Conservation (phyloP, 1,140 invertebrate species). For the Lamellibrachia luymesi region DNA sequence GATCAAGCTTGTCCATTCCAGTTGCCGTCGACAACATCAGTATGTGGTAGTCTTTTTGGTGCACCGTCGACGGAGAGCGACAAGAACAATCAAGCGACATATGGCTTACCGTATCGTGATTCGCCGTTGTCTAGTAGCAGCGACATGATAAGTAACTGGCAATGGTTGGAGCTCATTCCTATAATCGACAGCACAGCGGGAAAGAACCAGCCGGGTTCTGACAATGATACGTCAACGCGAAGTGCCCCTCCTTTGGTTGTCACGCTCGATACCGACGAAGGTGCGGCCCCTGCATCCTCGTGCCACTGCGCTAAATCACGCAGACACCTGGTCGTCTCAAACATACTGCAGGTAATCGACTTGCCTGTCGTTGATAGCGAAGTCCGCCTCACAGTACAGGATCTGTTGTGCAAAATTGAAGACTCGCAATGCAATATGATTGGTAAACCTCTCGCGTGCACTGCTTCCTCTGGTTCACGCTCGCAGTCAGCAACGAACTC, state of each 20-base stretch:
- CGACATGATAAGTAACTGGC: neutral
- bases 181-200: neutral
- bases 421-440: neutral
- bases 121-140: neutral
- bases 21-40: neutral
- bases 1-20: neutral
- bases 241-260: neutral
- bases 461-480: neutral
- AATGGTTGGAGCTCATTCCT: neutral
- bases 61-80: neutral
- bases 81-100: neutral
- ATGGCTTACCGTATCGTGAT: neutral
- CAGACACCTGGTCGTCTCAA: neutral
- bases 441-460: neutral
- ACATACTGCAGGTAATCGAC: neutral
- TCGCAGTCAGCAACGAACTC: neutral
- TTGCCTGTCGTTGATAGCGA: neutral
- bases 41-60: neutral
- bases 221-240: neutral
- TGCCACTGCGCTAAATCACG: neutral
- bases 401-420: neutral
- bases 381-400: neutral
- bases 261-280: neutral
- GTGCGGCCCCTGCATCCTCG: neutral
- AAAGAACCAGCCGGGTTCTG: neutral